Evolutionary conservation across 1,140 invertebrate species (phyloP).

Genomic region (Pseudomyrmex concolor): DNA sequence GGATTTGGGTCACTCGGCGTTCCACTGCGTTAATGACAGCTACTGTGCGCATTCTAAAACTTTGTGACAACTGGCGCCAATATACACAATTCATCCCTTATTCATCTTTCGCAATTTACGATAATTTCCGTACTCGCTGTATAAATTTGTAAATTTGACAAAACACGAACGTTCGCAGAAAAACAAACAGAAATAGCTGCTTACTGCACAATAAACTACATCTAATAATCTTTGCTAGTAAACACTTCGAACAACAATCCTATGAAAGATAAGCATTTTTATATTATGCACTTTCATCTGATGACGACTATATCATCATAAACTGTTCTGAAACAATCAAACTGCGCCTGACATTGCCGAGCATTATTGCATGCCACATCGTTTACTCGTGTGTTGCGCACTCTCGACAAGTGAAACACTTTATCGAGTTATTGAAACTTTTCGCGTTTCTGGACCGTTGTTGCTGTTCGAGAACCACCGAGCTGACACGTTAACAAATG

Average conservation of each 20-base stretch:
- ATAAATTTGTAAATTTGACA: background rate
- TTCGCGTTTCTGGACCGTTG: conserved; percentile 25
- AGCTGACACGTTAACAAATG: conserved; percentile 27
- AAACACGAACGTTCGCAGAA: background rate
- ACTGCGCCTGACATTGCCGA: conserved; percentile 26
- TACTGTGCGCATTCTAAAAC: conserved; percentile 12
- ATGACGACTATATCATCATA: background rate
- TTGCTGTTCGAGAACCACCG: conserved; percentile 3
- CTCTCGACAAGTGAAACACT: conserved; percentile 20
- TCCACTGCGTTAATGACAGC: conserved; percentile 50
- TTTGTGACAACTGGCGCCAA: background rate
- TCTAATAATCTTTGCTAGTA: background rate
- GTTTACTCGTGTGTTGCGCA: conserved; percentile 20
- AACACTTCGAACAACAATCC: background rate
- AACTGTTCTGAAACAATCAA: conserved; percentile 40
- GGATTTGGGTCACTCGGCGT: conserved; percentile 47
- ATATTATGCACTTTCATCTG: background rate
- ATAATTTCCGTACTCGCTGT: background rate
- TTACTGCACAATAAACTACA: too few relatives aligned
- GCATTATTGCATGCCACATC: conserved; percentile 21
- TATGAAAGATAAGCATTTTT: conserved; percentile 13
- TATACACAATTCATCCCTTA: conserved; percentile 18
- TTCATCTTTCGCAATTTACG: conserved; percentile 10
- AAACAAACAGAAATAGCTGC: too few relatives aligned
- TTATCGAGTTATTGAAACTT: conserved; percentile 44